phyloP scores from a whole-genome alignment of 1,140 invertebrate species.

The Drosophila triauraria region DNA sequence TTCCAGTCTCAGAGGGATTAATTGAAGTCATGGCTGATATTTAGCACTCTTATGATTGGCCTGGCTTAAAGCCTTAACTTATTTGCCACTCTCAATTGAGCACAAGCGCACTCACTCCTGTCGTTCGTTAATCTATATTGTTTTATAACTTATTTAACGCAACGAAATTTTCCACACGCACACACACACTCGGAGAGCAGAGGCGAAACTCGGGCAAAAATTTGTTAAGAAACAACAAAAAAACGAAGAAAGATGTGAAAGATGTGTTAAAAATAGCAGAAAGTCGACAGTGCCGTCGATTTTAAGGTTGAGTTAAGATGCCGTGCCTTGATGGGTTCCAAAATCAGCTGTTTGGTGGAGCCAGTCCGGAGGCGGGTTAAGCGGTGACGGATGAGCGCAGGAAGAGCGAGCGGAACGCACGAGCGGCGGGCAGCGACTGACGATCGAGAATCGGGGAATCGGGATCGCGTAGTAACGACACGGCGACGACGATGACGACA shows the following conservation, averaged over 20 bases:
- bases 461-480: conserved; percentile 58
- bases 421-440: conserved; percentile 65
- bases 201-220: conserved; percentile 66
- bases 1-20: not conserved
- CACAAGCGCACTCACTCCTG: not conserved
- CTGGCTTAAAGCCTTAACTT: conserved; percentile 1
- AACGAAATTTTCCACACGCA: conserved; percentile 71
- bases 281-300: conserved; percentile 33
- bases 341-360: conserved; percentile 42
- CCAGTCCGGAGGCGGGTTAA: conserved; percentile 30
- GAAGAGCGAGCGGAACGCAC: conserved; percentile 60
- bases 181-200: conserved; percentile 16
- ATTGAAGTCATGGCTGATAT: not conserved
- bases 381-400: conserved; percentile 14
- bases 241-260: conserved; percentile 31
- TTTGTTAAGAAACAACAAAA: conserved; percentile 40
- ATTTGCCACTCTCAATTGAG: conserved; percentile 7
- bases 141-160: conserved; percentile 78
- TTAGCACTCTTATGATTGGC: no score
- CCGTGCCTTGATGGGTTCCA: conserved; percentile 73
- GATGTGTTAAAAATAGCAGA: conserved; percentile 71
- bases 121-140: conserved; percentile 48
- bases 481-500: not conserved
- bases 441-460: conserved; percentile 22
- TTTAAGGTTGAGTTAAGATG: conserved; percentile 25